Base-by-base conservation (phyloP, 2,113 vertebrate species). In the Cnemophilus loriae region DNA sequence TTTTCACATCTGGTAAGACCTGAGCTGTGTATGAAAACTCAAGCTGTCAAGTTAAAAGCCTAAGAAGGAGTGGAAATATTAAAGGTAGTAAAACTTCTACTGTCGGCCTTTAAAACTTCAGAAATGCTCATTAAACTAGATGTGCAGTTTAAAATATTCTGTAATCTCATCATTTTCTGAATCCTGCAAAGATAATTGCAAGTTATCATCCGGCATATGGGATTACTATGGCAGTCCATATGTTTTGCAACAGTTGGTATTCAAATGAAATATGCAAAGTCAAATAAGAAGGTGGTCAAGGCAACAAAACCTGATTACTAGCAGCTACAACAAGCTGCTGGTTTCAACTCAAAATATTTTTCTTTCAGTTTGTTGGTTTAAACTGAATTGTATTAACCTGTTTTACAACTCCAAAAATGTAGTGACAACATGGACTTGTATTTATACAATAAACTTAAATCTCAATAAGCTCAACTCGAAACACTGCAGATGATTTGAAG, bases 191-290 rank as follows among this genome's bases (percentile, higher is more conserved):
- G 84, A 89, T 87, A 97, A 90, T 83, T 95, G 64, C 55, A 82
- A 97, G 50, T 49, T 91, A 81, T 95, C 87, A 84, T 89, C 78
- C 5, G 15, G 63, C 91, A 97, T 96, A 96, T 96, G 94, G 85
- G 77, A 65, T 93, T 96, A 83, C 75, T 95, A 22, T 69, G 82
- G 78, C 83, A 96, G 78, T 95, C 89, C 96, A 97, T 97, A 98
- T 97, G 96, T 67, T 97, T 97, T 96, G 47, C 63, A 97, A 93
- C 95, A 97, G 94, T 97, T 95, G 95, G 75, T 93, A 52, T 96
- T 97, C 91, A 95, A 96, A 95, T 73, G 41, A 95, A 97, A 97
- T 94, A 73, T 96, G 59, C 63, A 77, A 96, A 97, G 87, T 96
- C 94, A 97, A 94, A 96, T 95, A 96, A 95, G 80, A 97, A 96